Percentiles rank a stretch among this genome's conserved stretches.
Conservation (phyloP, 2,113 vertebrate genomes). For the Cebus imitator region DNA sequence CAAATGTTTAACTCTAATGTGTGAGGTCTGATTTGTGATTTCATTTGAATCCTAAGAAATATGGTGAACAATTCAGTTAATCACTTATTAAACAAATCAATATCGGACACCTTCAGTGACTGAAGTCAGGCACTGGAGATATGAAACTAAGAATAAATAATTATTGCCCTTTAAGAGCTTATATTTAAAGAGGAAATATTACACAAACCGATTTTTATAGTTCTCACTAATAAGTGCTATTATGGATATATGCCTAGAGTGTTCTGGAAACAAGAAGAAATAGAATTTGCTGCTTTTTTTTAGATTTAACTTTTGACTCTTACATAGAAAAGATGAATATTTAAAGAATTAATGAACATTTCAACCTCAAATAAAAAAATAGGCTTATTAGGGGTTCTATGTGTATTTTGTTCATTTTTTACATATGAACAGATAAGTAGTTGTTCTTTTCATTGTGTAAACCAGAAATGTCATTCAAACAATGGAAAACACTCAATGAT, state of each 20-base stretch:
- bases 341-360: constrained; percentile 17
- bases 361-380: neutral
- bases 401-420: neutral
- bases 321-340: neutral
- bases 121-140: neutral
- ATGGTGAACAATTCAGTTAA: neutral
- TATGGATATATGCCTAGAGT: neutral
- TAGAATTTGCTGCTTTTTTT: neutral
- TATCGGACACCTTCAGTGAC: neutral
- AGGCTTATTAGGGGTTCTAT: neutral
- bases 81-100: neutral
- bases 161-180: neutral
- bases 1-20: neutral
- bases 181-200: neutral
- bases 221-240: neutral
- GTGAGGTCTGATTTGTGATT: constrained; percentile 24
- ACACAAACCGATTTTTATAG: neutral
- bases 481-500: neutral
- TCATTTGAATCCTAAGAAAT: neutral
- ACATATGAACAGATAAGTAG: neutral
- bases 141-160: neutral
- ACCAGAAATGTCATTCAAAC: neutral
- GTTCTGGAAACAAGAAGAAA: neutral
- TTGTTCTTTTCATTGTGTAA: neutral
- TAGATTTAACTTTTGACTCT: neutral